Evolutionary conservation across 1,140 invertebrate species (phyloP).

Genomic region (Colletes gigas): DNA sequence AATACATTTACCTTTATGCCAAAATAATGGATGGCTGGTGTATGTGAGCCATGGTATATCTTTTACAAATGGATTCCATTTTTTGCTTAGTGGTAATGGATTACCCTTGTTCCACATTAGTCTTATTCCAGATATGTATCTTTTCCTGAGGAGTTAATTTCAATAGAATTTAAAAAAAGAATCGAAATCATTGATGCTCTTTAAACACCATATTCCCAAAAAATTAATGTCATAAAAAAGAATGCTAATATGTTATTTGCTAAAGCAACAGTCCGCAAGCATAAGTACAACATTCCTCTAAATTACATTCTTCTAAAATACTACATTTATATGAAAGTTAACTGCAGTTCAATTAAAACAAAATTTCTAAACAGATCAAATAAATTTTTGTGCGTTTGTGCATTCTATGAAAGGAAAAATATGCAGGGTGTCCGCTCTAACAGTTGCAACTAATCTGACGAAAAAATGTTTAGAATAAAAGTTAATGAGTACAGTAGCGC

Average conservation of each 20-base stretch:
- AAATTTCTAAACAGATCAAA: background rate
- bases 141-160: conserved; percentile 79
- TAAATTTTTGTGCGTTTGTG: background rate
- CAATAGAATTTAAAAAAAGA: background rate
- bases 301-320: no score
- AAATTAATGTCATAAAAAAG: background rate
- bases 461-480: no score
- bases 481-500: no score
- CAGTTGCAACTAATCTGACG: no score
- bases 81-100: conserved; percentile 85
- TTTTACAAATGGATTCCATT: conserved; percentile 93
- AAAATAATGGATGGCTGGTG: conserved; percentile 90
- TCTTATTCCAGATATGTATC: conserved; percentile 87
- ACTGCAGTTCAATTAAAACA: background rate
- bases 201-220: background rate
- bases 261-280: background rate
- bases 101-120: conserved; percentile 89
- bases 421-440: background rate
- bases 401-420: conserved; percentile 9
- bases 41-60: conserved; percentile 90
- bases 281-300: conserved; percentile 1
- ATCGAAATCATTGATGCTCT: background rate
- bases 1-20: conserved; percentile 85
- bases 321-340: background rate
- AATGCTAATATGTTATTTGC: background rate